These are phyloP conservation scores for Entosphenus tridentatus DNA, from an alignment of 2,113 vertebrate species.

Conservation along the genomic window DNA sequence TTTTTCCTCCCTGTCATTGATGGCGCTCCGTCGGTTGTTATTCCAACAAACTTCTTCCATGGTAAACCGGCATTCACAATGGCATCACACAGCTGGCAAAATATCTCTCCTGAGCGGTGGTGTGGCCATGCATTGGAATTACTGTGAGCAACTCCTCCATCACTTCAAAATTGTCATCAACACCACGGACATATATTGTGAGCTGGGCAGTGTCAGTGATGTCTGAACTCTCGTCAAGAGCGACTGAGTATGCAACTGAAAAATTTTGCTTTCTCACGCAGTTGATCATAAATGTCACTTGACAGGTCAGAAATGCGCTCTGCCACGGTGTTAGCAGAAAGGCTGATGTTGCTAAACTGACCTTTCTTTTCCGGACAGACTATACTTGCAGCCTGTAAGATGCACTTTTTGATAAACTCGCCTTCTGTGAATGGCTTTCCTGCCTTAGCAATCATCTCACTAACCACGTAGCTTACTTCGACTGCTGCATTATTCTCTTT, in stretches of 20 bases:
- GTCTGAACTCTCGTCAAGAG: too few relatives aligned
- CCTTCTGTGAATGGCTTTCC: conserved; percentile 12
- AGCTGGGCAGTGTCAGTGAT: too few relatives aligned
- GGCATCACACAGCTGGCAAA: too few relatives aligned
- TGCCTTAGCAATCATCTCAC: conserved; percentile 11
- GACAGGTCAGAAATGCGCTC: conserved; percentile 4
- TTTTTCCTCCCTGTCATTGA: conserved; percentile 14
- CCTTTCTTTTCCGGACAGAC: conserved; percentile 10
- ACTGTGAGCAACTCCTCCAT: too few relatives aligned
- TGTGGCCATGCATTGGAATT: too few relatives aligned
- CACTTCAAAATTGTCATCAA: too few relatives aligned
- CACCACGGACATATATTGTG: too few relatives aligned
- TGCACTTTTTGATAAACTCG: conserved; percentile 10
- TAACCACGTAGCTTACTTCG: conserved; percentile 11
- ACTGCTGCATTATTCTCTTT: conserved; percentile 11
- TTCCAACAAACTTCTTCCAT: conserved; percentile 5
- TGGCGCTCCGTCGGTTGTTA: conserved; percentile 5
- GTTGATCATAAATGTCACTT: too few relatives aligned
- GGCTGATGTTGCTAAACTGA: conserved; percentile 9
- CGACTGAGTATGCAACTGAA: too few relatives aligned
- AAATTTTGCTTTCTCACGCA: too few relatives aligned
- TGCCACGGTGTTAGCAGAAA: conserved; percentile 9
- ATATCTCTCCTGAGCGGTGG: too few relatives aligned
- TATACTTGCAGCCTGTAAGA: conserved; percentile 8
- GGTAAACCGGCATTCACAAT: not conserved